Percentiles rank a stretch among this genome's conserved stretches.
These are phyloP conservation scores for Mythimna loreyi DNA, from an alignment of 2,888 invertebrate species.

Conservation along the genomic window DNA sequence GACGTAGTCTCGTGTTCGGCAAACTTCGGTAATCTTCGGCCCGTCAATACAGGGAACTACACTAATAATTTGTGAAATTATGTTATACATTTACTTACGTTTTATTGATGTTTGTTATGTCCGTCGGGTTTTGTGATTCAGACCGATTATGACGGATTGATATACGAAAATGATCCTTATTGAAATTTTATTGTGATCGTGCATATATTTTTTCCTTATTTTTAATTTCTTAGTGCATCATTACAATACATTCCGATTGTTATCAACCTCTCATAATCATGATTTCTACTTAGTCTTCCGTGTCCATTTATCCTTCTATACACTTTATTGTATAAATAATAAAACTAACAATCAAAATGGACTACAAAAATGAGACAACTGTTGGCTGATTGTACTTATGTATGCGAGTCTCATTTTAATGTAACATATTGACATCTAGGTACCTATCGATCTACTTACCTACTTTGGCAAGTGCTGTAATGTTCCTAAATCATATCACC, in stretches of 20 bases:
- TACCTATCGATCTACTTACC: not conserved
- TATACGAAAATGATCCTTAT: conserved; percentile 61
- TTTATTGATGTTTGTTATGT: conserved; percentile 62
- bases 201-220: conserved; percentile 12
- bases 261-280: conserved; percentile 13
- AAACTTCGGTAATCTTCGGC: conserved; percentile 34
- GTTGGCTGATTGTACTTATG: not conserved
- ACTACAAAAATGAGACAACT: not conserved
- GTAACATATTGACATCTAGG: not conserved
- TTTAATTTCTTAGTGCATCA: conserved; percentile 18
- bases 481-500: not conserved
- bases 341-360: not conserved
- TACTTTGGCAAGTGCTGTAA: no score
- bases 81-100: conserved; percentile 55
- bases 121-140: conserved; percentile 45
- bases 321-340: not conserved
- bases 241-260: conserved; percentile 45
- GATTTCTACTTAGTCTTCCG: conserved; percentile 3
- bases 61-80: conserved; percentile 47
- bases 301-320: conserved; percentile 1
- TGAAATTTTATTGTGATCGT: not conserved
- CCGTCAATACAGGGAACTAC: conserved; percentile 3
- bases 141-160: conserved; percentile 32
- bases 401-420: not conserved
- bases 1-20: conserved; percentile 14